Evolutionary conservation across 2,888 invertebrate species (phyloP).

Genomic region (Ormyrus nitidulus): DNA sequence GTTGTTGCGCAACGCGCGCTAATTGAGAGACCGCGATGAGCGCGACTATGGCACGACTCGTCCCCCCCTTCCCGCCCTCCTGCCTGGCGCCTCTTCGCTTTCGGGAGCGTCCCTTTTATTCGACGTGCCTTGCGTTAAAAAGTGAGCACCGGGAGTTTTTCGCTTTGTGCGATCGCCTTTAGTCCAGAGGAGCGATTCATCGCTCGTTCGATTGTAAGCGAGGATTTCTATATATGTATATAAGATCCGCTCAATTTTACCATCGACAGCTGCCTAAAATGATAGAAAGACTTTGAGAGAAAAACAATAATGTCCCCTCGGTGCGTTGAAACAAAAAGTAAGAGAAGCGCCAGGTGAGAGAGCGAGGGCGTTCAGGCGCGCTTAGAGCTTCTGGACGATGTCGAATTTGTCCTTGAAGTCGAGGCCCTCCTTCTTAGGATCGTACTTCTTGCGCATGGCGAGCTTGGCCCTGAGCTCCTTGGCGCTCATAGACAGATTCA

Average conservation of each 20-base stretch:
- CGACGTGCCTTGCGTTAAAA: no score
- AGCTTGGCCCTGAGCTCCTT: constrained; percentile 92
- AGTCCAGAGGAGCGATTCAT: neutral
- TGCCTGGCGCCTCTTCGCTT: neutral
- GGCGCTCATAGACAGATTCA: constrained; percentile 94
- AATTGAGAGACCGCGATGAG: constrained; percentile 15
- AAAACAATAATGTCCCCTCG: neutral
- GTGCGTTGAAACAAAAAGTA: no score
- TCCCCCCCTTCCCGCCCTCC: neutral
- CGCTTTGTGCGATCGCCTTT: neutral
- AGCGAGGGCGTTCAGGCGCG: neutral
- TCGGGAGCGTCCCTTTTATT: neutral
- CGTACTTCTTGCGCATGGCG: constrained; percentile 90
- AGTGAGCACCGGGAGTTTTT: neutral
- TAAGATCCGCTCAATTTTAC: no score
- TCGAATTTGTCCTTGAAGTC: constrained; percentile 95
- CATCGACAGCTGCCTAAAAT: no score
- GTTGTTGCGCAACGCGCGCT: neutral
- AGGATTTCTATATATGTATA: no score
- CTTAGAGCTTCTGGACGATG: constrained; percentile 93
- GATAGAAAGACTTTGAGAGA: no score
- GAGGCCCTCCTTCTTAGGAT: constrained; percentile 92
- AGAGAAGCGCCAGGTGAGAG: no score
- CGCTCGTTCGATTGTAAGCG: neutral
- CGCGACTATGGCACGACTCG: constrained; percentile 23